Percentiles rank a stretch among this genome's conserved stretches.
Conservation (phyloP, 2,888 invertebrate species). For the Drosophila dives region DNA sequence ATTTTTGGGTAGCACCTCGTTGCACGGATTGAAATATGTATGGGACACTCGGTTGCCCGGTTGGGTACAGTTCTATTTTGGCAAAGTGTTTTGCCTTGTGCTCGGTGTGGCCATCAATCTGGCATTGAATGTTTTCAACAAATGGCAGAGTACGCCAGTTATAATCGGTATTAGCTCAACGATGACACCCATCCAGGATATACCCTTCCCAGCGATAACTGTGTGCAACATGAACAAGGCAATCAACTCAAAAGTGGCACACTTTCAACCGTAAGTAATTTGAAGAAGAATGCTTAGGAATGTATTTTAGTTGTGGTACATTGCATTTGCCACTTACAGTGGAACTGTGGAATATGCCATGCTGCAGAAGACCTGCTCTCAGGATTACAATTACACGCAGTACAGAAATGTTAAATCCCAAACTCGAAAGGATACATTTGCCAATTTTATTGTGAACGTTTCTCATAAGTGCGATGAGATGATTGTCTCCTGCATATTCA, state of each 20-base stretch:
- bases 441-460: constrained; percentile 71
- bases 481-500: constrained; percentile 89
- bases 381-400: constrained; percentile 56
- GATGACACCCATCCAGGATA: constrained; percentile 87
- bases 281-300: not conserved
- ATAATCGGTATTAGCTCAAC: constrained; percentile 91
- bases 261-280: constrained; percentile 57
- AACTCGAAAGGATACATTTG: constrained; percentile 54
- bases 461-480: constrained; percentile 91
- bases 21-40: constrained; percentile 91
- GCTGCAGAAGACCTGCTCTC: constrained; percentile 72
- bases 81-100: constrained; percentile 88
- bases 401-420: constrained; percentile 41
- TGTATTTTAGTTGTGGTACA: not conserved
- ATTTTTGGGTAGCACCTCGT: constrained; percentile 88
- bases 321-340: constrained; percentile 62
- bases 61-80: constrained; percentile 87
- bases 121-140: constrained; percentile 87
- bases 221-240: constrained; percentile 94
- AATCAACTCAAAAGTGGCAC: constrained; percentile 85
- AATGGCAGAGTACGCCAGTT: constrained; percentile 90
- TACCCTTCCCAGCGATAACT: constrained; percentile 94
- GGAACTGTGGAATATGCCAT: constrained; percentile 86
- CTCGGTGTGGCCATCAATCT: constrained; percentile 86
- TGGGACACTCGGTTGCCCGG: constrained; percentile 83